Percentiles rank a stretch among this genome's conserved stretches.
Evolutionary conservation across 2,113 vertebrate genomes (phyloP).

Genomic region (Oncorhynchus masou): DNA sequence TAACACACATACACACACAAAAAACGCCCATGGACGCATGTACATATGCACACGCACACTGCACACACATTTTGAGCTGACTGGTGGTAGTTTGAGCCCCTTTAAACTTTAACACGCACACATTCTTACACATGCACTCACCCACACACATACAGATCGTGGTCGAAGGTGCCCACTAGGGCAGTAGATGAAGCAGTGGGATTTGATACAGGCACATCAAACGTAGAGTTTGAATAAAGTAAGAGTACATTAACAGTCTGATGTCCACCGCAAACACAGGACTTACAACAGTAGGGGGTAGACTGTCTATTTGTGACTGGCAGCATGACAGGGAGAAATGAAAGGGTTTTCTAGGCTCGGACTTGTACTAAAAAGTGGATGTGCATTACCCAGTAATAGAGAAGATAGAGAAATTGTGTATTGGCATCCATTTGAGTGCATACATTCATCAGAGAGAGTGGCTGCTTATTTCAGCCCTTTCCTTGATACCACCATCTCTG

Average conservation of each 20-base stretch:
- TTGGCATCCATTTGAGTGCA: neutral
- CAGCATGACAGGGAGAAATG: neutral
- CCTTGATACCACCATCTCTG: neutral
- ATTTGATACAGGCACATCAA: conserved; percentile 65
- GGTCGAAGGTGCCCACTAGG: conserved; percentile 19
- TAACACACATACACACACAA: neutral
- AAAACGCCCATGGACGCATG: no score
- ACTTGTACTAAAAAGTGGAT: neutral
- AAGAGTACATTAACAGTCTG: conserved; percentile 49
- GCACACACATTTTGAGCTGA: no score
- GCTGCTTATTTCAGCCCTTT: neutral
- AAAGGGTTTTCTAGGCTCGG: neutral
- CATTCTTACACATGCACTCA: neutral
- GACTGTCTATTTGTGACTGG: neutral
- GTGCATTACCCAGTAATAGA: neutral
- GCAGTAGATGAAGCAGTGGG: conserved; percentile 37
- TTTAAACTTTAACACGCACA: no score
- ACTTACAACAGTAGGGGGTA: conserved; percentile 7
- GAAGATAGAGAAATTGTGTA: neutral
- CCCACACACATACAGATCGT: neutral
- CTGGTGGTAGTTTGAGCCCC: no score
- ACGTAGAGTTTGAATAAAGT: conserved; percentile 50
- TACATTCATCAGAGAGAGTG: neutral
- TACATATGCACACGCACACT: no score
- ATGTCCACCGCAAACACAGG: conserved; percentile 19